A percentile compares a stretch with the other conserved stretches of the same genome.
Evolutionary conservation across 2,888 invertebrate genomes (phyloP).

Genomic region (Ophioninae sp.): DNA sequence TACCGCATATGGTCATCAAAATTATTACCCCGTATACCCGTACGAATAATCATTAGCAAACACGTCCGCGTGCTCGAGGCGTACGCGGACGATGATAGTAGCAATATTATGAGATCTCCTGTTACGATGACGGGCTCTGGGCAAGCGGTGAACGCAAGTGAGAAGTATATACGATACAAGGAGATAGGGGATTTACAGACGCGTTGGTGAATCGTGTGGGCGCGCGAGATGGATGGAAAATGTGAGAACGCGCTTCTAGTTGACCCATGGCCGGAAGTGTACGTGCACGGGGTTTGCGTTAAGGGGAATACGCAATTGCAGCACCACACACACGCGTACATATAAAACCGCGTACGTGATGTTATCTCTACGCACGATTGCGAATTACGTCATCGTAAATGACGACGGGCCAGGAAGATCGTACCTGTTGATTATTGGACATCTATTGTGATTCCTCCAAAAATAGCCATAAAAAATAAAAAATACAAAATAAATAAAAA

Average conservation of each 20-base stretch:
- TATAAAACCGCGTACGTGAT: background rate
- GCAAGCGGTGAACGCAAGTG: slow-evolving; percentile 61
- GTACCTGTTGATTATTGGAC: background rate
- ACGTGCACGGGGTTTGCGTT: slow-evolving; percentile 59
- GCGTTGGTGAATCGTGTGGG: slow-evolving; percentile 1
- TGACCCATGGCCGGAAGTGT: slow-evolving; percentile 70
- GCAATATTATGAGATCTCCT: slow-evolving; percentile 18
- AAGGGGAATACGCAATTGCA: slow-evolving; percentile 8
- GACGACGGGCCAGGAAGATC: background rate
- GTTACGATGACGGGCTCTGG: slow-evolving; percentile 14
- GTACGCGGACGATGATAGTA: slow-evolving; percentile 31
- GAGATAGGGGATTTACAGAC: slow-evolving; percentile 3
- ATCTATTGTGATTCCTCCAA: background rate
- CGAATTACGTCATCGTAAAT: background rate
- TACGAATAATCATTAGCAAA: background rate
- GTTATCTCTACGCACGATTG: background rate
- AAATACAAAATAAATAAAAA: background rate
- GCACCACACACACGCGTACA: slow-evolving; percentile 1
- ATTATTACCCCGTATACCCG: background rate
- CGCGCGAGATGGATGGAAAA: slow-evolving; percentile 30
- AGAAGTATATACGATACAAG: slow-evolving; percentile 10
- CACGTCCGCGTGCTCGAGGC: background rate
- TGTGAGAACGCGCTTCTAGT: slow-evolving; percentile 56
- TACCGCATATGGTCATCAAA: background rate
- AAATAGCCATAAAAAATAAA: background rate